Evolutionary conservation across 2,797 vertebrate species (phyloP).

Genomic region (Podargus strigoides): DNA sequence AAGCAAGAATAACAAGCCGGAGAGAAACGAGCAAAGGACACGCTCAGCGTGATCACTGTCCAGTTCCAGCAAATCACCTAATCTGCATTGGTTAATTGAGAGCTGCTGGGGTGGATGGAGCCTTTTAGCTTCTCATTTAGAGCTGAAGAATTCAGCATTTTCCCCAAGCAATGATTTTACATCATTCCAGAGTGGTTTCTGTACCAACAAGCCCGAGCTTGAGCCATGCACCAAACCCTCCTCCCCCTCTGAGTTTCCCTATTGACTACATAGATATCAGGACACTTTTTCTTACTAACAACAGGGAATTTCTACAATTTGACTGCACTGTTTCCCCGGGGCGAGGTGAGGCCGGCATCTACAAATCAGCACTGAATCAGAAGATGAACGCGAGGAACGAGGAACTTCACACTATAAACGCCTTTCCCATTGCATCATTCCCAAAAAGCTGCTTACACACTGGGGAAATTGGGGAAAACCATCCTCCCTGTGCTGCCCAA

Average conservation of each 20-base stretch:
- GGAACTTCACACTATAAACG: neutral
- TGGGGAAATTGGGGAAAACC: neutral
- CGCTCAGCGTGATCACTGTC: fast-evolving
- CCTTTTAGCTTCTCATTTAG: neutral
- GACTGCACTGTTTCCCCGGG: neutral
- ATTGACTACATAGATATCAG: neutral
- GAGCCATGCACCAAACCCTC: neutral
- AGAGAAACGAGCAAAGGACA: neutral
- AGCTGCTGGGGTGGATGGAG: neutral
- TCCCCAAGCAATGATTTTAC: neutral
- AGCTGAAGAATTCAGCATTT: neutral
- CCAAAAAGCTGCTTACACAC: neutral
- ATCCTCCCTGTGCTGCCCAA: neutral
- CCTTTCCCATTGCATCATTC: neutral
- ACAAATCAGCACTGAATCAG: neutral
- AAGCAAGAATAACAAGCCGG: neutral
- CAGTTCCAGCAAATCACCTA: neutral
- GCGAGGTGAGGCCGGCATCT: neutral
- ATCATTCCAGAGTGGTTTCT: neutral
- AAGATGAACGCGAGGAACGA: neutral
- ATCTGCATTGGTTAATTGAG: neutral
- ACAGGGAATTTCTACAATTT: neutral
- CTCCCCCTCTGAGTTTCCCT: fast-evolving
- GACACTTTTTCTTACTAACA: neutral
- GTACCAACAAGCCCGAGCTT: neutral